Percentiles rank a stretch among this genome's conserved stretches.
phyloP scores from a whole-genome alignment of 2,797 vertebrate genomes.

The Borostomias antarcticus region DNA sequence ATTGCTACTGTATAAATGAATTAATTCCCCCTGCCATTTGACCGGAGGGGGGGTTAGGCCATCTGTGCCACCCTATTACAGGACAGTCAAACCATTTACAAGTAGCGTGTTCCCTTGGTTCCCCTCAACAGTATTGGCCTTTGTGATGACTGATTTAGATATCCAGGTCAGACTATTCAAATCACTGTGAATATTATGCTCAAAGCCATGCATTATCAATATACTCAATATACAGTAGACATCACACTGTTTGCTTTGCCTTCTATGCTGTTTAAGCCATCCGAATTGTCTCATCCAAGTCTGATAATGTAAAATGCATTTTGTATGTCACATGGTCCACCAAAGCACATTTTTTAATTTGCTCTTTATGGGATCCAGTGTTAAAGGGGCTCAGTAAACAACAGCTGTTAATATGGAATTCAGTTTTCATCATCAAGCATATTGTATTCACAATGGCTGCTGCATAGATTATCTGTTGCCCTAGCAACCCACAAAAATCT shows the following conservation, averaged over 20 bases:
- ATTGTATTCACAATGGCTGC: background rate
- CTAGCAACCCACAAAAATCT: background rate
- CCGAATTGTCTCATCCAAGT: too few relatives aligned
- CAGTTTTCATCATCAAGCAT: constrained; percentile 1
- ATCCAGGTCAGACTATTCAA: too few relatives aligned
- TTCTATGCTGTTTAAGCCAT: too few relatives aligned
- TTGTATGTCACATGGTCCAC: background rate
- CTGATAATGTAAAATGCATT: too few relatives aligned
- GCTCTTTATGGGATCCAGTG: background rate
- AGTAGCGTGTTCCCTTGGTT: background rate
- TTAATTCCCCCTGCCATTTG: background rate
- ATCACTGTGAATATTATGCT: too few relatives aligned
- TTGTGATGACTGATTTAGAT: background rate
- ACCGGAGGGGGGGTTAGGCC: background rate
- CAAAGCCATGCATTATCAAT: too few relatives aligned
- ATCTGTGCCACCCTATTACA: background rate
- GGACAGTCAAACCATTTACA: background rate
- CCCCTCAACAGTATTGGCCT: background rate
- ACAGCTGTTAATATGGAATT: background rate
- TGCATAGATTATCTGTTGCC: background rate
- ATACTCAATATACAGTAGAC: too few relatives aligned
- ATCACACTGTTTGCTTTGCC: too few relatives aligned
- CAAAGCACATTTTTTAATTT: background rate
- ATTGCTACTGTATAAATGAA: background rate
- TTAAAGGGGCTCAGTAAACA: background rate